phyloP scores from a whole-genome alignment of 2,797 vertebrate genomes.

The Prionace glauca region DNA sequence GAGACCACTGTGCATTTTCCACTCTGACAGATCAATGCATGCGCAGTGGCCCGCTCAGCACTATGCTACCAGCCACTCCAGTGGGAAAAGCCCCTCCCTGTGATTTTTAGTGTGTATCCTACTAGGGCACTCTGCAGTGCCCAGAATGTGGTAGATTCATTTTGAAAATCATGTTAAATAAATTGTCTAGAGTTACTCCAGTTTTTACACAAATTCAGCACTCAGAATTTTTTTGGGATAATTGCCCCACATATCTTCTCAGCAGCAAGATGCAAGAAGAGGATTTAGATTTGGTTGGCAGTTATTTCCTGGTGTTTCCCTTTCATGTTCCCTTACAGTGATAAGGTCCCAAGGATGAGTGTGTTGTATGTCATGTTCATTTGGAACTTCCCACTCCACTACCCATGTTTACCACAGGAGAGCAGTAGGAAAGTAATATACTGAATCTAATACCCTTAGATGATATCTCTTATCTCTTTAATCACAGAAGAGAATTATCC shows the following conservation, averaged over 20 bases:
- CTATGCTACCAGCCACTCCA: too few relatives aligned
- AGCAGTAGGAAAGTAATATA: neutral
- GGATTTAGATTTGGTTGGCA: neutral
- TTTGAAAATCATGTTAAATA: too few relatives aligned
- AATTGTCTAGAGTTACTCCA: too few relatives aligned
- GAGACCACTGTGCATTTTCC: too few relatives aligned
- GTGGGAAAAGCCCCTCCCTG: too few relatives aligned
- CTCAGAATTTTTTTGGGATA: too few relatives aligned
- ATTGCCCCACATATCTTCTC: neutral
- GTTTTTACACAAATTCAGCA: too few relatives aligned
- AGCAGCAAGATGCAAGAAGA: neutral
- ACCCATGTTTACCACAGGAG: neutral
- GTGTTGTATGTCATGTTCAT: neutral
- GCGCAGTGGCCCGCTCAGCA: too few relatives aligned
- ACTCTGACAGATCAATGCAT: too few relatives aligned
- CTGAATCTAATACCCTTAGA: neutral
- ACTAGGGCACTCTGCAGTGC: too few relatives aligned
- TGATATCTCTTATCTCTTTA: neutral
- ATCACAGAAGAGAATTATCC: neutral
- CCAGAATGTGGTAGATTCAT: too few relatives aligned
- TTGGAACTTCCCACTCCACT: neutral
- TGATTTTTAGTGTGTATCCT: too few relatives aligned
- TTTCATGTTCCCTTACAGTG: neutral
- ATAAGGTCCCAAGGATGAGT: neutral
- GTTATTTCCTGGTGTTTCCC: neutral